These are phyloP conservation scores for Drosophila ogumai DNA, from an alignment of 1,140 invertebrate species.

Conservation along the genomic window DNA sequence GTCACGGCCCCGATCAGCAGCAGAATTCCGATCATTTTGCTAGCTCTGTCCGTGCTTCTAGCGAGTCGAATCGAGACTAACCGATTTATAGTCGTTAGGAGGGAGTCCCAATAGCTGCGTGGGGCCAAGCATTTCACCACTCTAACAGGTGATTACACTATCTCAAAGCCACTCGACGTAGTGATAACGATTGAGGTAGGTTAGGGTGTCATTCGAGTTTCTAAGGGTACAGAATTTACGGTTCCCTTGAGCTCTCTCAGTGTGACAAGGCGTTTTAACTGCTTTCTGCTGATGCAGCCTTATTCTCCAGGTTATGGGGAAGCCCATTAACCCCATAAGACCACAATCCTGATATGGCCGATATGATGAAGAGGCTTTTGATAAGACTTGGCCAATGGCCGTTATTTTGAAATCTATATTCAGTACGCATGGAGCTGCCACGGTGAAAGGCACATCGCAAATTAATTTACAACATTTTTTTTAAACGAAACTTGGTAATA, in stretches of 20 bases:
- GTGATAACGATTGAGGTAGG: constrained; percentile 1
- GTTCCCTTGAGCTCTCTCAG: constrained; percentile 1
- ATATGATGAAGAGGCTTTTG: neutral
- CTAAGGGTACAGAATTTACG: neutral
- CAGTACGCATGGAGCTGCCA: neutral
- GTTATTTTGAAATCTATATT: neutral
- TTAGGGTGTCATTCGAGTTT: neutral
- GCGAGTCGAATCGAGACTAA: constrained; percentile 38
- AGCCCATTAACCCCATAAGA: neutral
- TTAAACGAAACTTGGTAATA: no score
- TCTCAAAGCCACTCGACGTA: neutral
- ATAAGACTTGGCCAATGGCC: neutral
- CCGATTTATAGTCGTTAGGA: constrained; percentile 47
- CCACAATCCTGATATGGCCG: neutral
- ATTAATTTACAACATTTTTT: neutral
- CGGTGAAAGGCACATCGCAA: neutral
- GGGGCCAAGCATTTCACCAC: constrained; percentile 4
- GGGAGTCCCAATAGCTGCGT: neutral
- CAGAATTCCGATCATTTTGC: constrained; percentile 46
- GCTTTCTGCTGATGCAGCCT: neutral
- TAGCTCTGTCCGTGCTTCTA: neutral
- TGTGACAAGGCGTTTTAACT: constrained; percentile 1
- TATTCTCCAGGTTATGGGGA: no score
- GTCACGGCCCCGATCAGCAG: constrained; percentile 35
- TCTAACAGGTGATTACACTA: neutral